A percentile compares a stretch with the other conserved stretches of the same genome.
Evolutionary conservation across 2,113 vertebrate genomes (phyloP).

Genomic region (Channa argus): DNA sequence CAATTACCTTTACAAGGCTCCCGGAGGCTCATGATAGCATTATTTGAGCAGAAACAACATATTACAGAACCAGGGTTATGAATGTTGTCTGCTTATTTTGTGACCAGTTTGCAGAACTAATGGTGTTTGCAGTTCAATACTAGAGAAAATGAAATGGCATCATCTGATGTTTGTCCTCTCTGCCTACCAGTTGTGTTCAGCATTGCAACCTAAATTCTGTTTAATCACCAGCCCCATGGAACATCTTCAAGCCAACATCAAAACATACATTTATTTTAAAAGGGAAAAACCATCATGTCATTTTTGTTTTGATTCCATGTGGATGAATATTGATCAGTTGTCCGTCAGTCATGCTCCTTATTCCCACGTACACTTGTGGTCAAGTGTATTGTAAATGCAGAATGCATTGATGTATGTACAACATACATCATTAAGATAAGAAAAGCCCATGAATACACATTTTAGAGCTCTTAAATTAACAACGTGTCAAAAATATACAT

Average conservation of each 20-base stretch:
- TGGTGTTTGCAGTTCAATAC: slow-evolving; percentile 69
- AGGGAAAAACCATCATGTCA: too few species aligned
- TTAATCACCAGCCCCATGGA: slow-evolving; percentile 31
- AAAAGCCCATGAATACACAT: too few species aligned
- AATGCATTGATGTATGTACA: too few species aligned
- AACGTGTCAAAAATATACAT: too few species aligned
- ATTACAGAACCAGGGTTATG: slow-evolving; percentile 53
- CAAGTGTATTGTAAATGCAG: too few species aligned
- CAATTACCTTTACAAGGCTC: slow-evolving; percentile 71
- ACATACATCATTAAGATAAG: too few species aligned
- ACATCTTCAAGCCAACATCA: slow-evolving; percentile 26
- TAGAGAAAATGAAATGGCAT: slow-evolving; percentile 55
- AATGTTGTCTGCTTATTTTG: slow-evolving; percentile 65
- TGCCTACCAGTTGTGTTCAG: slow-evolving; percentile 23
- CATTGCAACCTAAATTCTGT: neutral
- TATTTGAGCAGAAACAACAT: slow-evolving; percentile 70
- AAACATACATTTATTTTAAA: slow-evolving; percentile 3
- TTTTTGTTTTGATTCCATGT: neutral
- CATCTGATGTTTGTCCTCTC: slow-evolving; percentile 56
- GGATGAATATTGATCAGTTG: slow-evolving; percentile 25
- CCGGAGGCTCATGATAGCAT: slow-evolving; percentile 47
- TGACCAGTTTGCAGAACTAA: slow-evolving; percentile 74
- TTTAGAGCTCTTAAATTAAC: too few species aligned
- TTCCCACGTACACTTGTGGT: neutral
- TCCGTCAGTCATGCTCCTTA: slow-evolving; percentile 35